These are phyloP conservation scores for Pempheris klunzingeri DNA, from an alignment of 2,797 vertebrate species.

Conservation along the genomic window DNA sequence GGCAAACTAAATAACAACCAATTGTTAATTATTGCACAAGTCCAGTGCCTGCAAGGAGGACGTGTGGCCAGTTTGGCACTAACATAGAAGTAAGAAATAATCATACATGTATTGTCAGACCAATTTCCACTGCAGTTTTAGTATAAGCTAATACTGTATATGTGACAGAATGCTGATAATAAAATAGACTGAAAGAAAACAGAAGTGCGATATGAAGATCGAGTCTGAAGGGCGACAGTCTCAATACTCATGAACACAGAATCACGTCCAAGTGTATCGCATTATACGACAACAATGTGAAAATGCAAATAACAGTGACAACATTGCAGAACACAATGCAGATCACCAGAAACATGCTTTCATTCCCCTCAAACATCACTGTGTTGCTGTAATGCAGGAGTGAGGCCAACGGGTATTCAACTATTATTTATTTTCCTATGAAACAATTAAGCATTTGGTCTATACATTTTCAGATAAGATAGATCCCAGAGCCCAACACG, in stretches of 20 bases:
- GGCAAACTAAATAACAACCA: not conserved
- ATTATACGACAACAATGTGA: not conserved
- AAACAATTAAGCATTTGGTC: not conserved
- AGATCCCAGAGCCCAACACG: not conserved
- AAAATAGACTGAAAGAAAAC: not conserved
- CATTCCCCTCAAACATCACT: not conserved
- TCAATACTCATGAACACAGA: not conserved
- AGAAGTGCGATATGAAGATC: too few species aligned
- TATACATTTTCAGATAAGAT: not conserved
- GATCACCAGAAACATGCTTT: slow-evolving; percentile 7
- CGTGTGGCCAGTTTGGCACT: not conserved
- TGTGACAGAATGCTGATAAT: not conserved
- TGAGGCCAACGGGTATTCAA: too few species aligned
- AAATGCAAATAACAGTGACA: not conserved
- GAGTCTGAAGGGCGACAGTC: too few species aligned
- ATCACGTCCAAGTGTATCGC: too few species aligned
- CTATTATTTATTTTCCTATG: not conserved
- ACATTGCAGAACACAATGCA: not conserved
- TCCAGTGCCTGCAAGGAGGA: not conserved
- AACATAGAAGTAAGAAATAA: not conserved
- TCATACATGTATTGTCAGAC: not conserved
- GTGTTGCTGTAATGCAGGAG: not conserved
- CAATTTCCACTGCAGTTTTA: not conserved
- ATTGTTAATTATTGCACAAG: slow-evolving; percentile 2
- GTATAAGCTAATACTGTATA: not conserved